These are phyloP conservation scores for Aurelia aurita DNA, from an alignment of 30 jellyfish, hydroid and myxozoan species.

Conservation along the genomic window DNA sequence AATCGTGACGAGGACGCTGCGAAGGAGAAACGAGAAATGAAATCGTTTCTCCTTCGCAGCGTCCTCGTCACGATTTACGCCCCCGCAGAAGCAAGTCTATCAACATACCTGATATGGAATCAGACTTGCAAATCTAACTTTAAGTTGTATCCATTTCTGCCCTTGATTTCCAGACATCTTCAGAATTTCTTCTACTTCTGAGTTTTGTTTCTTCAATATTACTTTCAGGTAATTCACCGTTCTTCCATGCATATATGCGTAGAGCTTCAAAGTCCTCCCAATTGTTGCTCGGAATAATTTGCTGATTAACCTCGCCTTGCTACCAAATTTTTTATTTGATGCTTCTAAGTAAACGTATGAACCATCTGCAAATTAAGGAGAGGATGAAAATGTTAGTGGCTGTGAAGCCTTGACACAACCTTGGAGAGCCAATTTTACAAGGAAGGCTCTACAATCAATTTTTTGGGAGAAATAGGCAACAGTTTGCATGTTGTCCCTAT, in stretches of 20 bases:
- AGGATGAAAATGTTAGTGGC: neutral
- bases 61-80: too few relatives aligned
- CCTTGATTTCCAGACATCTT: constrained; percentile 67
- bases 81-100: too few relatives aligned
- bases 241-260: constrained; percentile 52
- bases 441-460: too few relatives aligned
- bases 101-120: constrained; percentile 52
- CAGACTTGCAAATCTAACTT: constrained; percentile 29
- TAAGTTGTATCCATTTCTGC: constrained; percentile 38
- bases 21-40: too few relatives aligned
- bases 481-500: too few relatives aligned
- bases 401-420: too few relatives aligned
- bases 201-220: constrained; percentile 8
- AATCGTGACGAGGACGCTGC: too few relatives aligned
- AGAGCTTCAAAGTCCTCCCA: constrained; percentile 42
- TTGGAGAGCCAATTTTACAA: too few relatives aligned
- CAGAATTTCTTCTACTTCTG: constrained; percentile 31
- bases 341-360: constrained; percentile 58
- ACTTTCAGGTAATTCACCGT: constrained; percentile 48
- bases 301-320: constrained; percentile 35
- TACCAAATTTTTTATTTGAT: constrained; percentile 49
- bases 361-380: constrained; percentile 39
- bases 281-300: constrained; percentile 27
- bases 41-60: too few relatives aligned
- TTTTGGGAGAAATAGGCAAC: too few relatives aligned